Conservation (phyloP, 2,888 invertebrate genomes). For the Epiblema foenella region DNA sequence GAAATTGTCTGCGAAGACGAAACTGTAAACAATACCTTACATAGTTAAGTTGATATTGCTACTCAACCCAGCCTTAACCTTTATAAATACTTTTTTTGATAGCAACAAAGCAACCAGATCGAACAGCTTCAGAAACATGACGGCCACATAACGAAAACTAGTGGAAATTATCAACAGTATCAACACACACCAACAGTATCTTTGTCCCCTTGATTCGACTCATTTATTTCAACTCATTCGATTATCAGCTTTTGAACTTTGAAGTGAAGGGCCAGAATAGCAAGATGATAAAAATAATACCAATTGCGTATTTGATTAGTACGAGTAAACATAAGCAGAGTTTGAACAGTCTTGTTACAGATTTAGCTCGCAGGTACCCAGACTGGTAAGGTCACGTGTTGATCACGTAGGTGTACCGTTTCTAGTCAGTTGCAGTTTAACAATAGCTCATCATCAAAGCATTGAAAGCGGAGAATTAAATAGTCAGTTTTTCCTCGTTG, state of each 20-base stretch:
- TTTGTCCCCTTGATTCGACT: not conserved
- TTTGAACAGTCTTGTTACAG: slow-evolving; percentile 23
- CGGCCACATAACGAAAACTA: not conserved
- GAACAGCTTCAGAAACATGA: slow-evolving; percentile 4
- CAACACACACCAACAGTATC: too few species aligned
- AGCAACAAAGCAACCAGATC: slow-evolving; percentile 5
- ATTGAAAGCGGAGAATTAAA: slow-evolving; percentile 72
- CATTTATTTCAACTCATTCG: too few species aligned
- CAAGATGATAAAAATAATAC: slow-evolving; percentile 28
- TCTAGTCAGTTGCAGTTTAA: slow-evolving; percentile 57
- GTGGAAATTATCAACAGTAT: not conserved
- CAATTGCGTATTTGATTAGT: slow-evolving; percentile 27
- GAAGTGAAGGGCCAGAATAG: not conserved
- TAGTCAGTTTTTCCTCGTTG: slow-evolving; percentile 76
- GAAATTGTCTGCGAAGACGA: not conserved
- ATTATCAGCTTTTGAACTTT: slow-evolving; percentile 14
- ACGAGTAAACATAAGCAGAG: slow-evolving; percentile 39
- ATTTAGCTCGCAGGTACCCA: slow-evolving; percentile 34
- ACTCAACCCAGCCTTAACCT: not conserved
- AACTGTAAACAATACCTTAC: not conserved
- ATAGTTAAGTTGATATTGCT: not conserved
- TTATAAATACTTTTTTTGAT: not conserved
- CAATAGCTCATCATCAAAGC: slow-evolving; percentile 76
- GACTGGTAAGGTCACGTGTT: slow-evolving; percentile 48
- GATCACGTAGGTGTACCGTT: slow-evolving; percentile 48